Conservation (phyloP, 2,888 invertebrate species). For the Morinoia aosen region DNA sequence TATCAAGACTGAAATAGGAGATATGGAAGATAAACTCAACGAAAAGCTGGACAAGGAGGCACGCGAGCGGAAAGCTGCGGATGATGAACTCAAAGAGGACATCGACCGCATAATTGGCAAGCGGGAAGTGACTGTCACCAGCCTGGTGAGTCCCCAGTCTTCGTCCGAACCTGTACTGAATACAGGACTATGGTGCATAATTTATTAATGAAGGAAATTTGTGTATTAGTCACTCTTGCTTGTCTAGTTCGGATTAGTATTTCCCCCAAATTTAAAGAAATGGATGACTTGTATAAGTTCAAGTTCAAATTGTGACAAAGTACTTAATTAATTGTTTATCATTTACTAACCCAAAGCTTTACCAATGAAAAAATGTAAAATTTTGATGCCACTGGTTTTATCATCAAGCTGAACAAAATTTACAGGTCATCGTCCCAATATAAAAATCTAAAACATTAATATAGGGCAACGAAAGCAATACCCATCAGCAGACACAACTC, state of each 20-base stretch:
- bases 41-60: conserved; percentile 63
- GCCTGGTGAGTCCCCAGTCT: conserved; percentile 58
- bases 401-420: too few relatives aligned
- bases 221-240: background rate
- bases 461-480: too few relatives aligned
- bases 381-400: background rate
- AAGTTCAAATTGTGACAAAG: too few relatives aligned
- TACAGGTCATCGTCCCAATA: too few relatives aligned
- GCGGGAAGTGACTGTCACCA: conserved; percentile 57
- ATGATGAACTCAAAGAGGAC: conserved; percentile 58
- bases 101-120: conserved; percentile 59
- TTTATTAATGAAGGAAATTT: background rate
- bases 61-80: conserved; percentile 62
- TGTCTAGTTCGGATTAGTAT: background rate
- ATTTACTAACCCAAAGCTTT: background rate
- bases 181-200: background rate
- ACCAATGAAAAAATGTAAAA: background rate
- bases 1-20: conserved; percentile 63
- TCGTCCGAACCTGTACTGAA: background rate
- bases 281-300: background rate
- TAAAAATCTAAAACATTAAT: too few relatives aligned
- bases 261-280: background rate
- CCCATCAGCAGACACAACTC: too few relatives aligned
- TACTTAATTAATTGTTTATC: too few relatives aligned
- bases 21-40: conserved; percentile 56